phyloP scores from a whole-genome alignment of 2,888 invertebrate species.

The Peribatodes rhomboidaria region DNA sequence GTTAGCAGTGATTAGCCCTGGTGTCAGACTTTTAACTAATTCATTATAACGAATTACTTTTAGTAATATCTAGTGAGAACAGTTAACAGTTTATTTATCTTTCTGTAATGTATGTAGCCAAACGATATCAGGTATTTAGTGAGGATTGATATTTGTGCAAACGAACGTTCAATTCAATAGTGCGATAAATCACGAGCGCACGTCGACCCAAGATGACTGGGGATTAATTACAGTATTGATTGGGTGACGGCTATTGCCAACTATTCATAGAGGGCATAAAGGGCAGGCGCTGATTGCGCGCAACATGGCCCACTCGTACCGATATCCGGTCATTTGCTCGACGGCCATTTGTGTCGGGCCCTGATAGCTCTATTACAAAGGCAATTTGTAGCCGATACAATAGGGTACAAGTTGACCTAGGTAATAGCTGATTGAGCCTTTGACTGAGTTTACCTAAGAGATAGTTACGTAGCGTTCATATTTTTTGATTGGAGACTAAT shows the following conservation, averaged over 20 bases:
- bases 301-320: constrained; percentile 22
- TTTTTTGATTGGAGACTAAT: no score
- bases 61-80: no score
- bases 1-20: no score
- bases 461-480: background rate
- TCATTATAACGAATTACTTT: no score
- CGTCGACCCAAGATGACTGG: constrained; percentile 69
- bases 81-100: no score
- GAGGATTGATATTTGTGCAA: constrained; percentile 26
- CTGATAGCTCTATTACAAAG: constrained; percentile 20
- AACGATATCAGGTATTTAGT: constrained; percentile 17
- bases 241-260: constrained; percentile 37
- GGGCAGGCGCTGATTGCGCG: constrained; percentile 25
- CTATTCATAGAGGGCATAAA: constrained; percentile 40
- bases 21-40: no score
- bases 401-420: no score
- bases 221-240: constrained; percentile 64
- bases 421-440: constrained; percentile 10
- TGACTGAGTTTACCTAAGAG: background rate
- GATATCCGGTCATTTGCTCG: constrained; percentile 29
- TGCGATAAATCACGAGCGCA: constrained; percentile 64
- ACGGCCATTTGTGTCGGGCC: constrained; percentile 23
- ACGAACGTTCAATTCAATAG: constrained; percentile 42
- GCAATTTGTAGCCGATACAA: constrained; percentile 20
- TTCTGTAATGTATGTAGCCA: background rate